These are phyloP conservation scores for Phyllopteryx taeniolatus DNA, from an alignment of 2,113 vertebrate species.

Conservation along the genomic window DNA sequence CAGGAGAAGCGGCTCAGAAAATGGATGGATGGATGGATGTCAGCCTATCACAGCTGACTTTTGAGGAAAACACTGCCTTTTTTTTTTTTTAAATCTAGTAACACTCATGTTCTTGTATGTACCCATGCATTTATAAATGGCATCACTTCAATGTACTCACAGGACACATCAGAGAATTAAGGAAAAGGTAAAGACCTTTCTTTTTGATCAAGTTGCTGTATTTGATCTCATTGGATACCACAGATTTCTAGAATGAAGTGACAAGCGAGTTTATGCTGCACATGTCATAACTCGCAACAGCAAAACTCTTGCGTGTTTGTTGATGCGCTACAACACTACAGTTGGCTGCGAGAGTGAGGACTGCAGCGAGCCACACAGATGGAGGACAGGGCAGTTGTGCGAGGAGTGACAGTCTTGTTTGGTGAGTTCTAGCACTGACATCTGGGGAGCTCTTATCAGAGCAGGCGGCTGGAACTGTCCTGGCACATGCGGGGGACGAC, in stretches of 20 bases:
- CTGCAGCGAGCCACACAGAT: conserved; percentile 15
- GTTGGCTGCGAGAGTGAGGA: conserved; percentile 2
- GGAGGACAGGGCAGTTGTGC: conserved; percentile 30
- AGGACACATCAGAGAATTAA: no score
- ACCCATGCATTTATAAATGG: no score
- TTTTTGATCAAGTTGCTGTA: background rate
- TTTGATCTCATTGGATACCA: background rate
- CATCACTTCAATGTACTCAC: no score
- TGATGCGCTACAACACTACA: conserved; percentile 2
- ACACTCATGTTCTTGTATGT: background rate
- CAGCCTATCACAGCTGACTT: no score
- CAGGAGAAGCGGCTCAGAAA: no score
- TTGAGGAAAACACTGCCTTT: no score
- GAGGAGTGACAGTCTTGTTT: conserved; percentile 25
- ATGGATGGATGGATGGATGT: no score
- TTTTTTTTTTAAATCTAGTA: no score
- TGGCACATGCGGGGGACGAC: conserved; percentile 33
- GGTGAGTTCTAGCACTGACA: conserved; percentile 42
- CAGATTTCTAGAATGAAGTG: background rate
- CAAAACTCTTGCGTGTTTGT: background rate
- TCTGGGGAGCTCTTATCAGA: conserved; percentile 58
- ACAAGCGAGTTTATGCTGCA: background rate
- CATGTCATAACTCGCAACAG: conserved; percentile 11
- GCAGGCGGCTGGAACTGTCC: conserved; percentile 46
- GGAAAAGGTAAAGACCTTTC: no score